phyloP scores from a whole-genome alignment of 2,888 invertebrate genomes.

The Caenorhabditis drosophilae region DNA sequence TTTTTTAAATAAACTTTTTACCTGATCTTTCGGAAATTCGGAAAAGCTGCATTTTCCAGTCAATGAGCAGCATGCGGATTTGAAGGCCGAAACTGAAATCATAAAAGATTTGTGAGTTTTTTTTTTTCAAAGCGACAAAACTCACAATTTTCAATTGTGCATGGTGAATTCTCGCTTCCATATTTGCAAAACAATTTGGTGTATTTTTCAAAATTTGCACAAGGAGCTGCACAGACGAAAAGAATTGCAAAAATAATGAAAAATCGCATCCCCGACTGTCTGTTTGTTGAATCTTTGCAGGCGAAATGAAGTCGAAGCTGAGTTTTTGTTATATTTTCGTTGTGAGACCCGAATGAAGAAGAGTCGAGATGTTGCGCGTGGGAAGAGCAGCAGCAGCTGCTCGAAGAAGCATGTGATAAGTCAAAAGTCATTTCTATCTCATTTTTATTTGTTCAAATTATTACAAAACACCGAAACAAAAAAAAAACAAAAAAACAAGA shows the following conservation, averaged over 20 bases:
- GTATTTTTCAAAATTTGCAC: constrained; percentile 44
- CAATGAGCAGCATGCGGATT: constrained; percentile 24
- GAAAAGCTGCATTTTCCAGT: constrained; percentile 22
- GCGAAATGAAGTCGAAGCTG: too few species aligned
- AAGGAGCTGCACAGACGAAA: constrained; percentile 4
- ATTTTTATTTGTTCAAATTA: too few species aligned
- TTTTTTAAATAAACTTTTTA: too few species aligned
- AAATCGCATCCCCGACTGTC: neutral
- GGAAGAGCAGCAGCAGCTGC: too few species aligned
- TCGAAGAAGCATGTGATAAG: too few species aligned
- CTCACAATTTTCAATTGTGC: constrained; percentile 31
- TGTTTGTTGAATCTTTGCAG: too few species aligned
- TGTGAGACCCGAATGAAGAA: too few species aligned
- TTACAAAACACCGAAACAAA: too few species aligned
- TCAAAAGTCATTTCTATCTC: too few species aligned
- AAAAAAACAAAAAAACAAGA: too few species aligned
- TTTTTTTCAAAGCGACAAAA: neutral
- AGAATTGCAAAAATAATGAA: neutral
- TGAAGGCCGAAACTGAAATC: constrained; percentile 20
- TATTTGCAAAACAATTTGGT: constrained; percentile 49
- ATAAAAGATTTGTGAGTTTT: neutral
- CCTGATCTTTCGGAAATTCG: constrained; percentile 33
- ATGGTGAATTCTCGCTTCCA: constrained; percentile 38
- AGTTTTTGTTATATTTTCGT: too few species aligned
- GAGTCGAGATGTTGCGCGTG: too few species aligned